Conservation (phyloP, 2,113 vertebrate species). For the Crotalus tigris region DNA sequence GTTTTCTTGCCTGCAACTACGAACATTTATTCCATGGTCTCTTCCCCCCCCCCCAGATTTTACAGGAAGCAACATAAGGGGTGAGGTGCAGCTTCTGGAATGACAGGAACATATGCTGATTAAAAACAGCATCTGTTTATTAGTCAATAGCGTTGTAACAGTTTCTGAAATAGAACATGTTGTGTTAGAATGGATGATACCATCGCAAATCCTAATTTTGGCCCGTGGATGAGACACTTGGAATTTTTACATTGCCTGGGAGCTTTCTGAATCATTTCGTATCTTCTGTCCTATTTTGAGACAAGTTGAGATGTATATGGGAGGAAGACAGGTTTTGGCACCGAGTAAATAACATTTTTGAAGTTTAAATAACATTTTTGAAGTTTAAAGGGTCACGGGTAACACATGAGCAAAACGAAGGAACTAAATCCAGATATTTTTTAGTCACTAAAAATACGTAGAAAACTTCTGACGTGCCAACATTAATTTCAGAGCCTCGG, state of each 20-base stretch:
- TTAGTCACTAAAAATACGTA: not conserved
- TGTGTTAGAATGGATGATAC: conserved; percentile 26
- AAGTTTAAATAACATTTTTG: not conserved
- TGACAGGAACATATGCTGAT: conserved; percentile 52
- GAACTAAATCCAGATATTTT: not conserved
- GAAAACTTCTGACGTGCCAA: not conserved
- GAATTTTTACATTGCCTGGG: conserved; percentile 17
- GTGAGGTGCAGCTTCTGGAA: conserved; percentile 38
- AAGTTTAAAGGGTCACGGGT: not conserved
- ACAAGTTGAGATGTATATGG: not conserved
- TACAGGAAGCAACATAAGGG: conserved; percentile 48
- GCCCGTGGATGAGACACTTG: not conserved
- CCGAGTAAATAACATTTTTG: not conserved
- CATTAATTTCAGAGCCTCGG: not conserved
- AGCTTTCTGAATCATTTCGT: not conserved
- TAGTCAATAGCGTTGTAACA: conserved; percentile 51
- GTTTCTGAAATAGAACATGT: conserved; percentile 50
- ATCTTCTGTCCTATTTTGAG: rapidly evolving
- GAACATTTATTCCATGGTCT: conserved; percentile 39
- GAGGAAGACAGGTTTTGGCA: not conserved
- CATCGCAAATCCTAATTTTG: conserved; percentile 25
- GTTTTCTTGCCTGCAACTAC: conserved; percentile 53
- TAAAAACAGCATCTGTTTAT: conserved; percentile 61
- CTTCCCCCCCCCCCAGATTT: not conserved
- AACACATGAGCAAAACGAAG: not conserved